Conservation (phyloP, 2,888 invertebrate genomes). For the Dicranocentrus wangi region DNA sequence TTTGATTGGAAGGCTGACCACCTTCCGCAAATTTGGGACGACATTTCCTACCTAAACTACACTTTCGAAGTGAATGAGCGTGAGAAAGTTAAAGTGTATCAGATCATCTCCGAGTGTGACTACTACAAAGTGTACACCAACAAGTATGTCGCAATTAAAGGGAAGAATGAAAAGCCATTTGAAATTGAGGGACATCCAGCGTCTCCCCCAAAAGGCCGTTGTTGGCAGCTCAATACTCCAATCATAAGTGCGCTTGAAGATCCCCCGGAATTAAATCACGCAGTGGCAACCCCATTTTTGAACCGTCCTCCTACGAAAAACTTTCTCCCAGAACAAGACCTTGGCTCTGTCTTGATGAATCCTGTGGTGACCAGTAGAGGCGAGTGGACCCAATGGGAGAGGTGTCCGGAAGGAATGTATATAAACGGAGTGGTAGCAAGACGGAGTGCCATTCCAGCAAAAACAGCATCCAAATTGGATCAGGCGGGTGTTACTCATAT, state of each 20-base stretch:
- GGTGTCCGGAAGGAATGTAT: slow-evolving; percentile 38
- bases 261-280: not conserved
- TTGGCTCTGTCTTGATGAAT: slow-evolving; percentile 24
- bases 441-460: slow-evolving; percentile 29
- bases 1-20: not conserved
- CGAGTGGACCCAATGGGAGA: slow-evolving; percentile 28
- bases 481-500: slow-evolving; percentile 48
- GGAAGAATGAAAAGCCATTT: not conserved
- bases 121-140: not conserved
- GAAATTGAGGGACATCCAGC: slow-evolving; percentile 1
- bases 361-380: slow-evolving; percentile 57
- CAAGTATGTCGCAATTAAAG: not conserved
- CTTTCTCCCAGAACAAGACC: slow-evolving; percentile 2
- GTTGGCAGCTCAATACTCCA: slow-evolving; percentile 1
- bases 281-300: not conserved
- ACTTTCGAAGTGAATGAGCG: not conserved
- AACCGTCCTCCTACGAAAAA: not conserved
- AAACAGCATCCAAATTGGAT: slow-evolving; percentile 1
- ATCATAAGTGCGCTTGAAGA: not conserved
- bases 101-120: not conserved
- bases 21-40: not conserved
- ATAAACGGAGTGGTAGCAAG: slow-evolving; percentile 52
- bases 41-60: not conserved
- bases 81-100: not conserved
- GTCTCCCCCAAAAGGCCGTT: not conserved